Percentiles rank a stretch among this genome's conserved stretches.
phyloP scores from a whole-genome alignment of 2,888 invertebrate species.

The Drosophila kambysellisi region DNA sequence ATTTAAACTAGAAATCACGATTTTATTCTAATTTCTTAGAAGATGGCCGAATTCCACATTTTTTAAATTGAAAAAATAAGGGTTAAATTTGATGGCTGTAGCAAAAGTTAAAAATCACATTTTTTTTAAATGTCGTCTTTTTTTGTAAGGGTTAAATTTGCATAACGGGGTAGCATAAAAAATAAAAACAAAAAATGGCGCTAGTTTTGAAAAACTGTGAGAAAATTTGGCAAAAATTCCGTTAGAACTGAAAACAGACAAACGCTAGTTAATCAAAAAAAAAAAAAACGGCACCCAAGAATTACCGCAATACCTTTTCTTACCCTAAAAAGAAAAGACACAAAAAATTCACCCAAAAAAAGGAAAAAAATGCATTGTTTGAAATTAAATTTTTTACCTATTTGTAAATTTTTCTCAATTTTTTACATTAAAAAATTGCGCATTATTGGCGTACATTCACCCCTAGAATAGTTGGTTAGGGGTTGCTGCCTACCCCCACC shows the following conservation, averaged over 20 bases:
- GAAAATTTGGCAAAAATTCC: slow-evolving; percentile 72
- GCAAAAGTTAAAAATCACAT: neutral
- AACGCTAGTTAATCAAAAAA: slow-evolving; percentile 51
- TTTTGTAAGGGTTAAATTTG: slow-evolving; percentile 44
- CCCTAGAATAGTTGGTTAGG: slow-evolving; percentile 15
- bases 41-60: neutral
- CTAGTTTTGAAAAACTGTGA: slow-evolving; percentile 44
- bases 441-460: slow-evolving; percentile 67
- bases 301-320: slow-evolving; percentile 33
- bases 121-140: slow-evolving; percentile 1
- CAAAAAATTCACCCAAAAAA: slow-evolving; percentile 60
- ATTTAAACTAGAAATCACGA: neutral
- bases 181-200: slow-evolving; percentile 27
- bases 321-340: slow-evolving; percentile 48
- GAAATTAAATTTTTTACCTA: slow-evolving; percentile 48
- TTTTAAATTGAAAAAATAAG: neutral
- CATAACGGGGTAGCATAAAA: slow-evolving; percentile 38
- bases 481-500: slow-evolving; percentile 27
- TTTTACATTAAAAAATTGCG: slow-evolving; percentile 75
- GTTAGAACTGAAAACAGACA: slow-evolving; percentile 46
- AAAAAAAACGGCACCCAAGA: slow-evolving; percentile 40
- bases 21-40: neutral
- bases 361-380: slow-evolving; percentile 54
- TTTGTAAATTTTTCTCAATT: slow-evolving; percentile 54
- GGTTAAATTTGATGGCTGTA: neutral